phyloP scores from a whole-genome alignment of 1,140 invertebrate species.

The Cyclargus thomasi region DNA sequence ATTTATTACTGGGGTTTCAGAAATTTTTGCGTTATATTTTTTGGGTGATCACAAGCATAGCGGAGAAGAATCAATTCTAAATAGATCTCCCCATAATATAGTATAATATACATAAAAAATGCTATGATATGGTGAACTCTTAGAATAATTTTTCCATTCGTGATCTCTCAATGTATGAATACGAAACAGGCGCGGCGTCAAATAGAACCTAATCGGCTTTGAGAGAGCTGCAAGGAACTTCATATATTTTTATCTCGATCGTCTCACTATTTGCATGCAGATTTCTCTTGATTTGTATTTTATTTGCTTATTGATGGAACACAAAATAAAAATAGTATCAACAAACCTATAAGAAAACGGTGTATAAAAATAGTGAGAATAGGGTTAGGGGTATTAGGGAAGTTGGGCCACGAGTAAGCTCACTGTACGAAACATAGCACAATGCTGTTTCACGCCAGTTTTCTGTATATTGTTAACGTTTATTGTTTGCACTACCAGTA shows the following conservation, averaged over 20 bases:
- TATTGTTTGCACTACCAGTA: no score
- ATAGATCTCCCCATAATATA: no score
- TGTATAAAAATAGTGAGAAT: not conserved
- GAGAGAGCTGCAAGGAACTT: conserved; percentile 4
- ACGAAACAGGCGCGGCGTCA: conserved; percentile 2
- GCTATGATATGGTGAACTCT: not conserved
- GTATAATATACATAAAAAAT: not conserved
- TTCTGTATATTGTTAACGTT: no score
- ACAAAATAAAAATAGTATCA: not conserved
- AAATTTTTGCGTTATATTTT: no score
- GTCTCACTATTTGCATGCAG: not conserved
- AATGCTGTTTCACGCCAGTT: no score
- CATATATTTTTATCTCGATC: conserved; percentile 6
- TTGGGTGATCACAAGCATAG: no score
- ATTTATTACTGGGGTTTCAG: no score
- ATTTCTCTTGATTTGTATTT: not conserved
- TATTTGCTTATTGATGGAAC: not conserved
- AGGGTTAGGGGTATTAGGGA: no score
- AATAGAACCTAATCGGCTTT: conserved; percentile 14
- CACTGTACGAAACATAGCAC: no score
- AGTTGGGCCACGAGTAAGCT: no score
- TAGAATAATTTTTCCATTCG: conserved; percentile 11
- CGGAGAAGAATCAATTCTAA: no score
- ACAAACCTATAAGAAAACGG: not conserved
- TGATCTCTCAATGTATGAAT: conserved; percentile 6